These are phyloP conservation scores for Pangasianodon hypophthalmus DNA, from an alignment of 2,113 vertebrate genomes.

Conservation along the genomic window DNA sequence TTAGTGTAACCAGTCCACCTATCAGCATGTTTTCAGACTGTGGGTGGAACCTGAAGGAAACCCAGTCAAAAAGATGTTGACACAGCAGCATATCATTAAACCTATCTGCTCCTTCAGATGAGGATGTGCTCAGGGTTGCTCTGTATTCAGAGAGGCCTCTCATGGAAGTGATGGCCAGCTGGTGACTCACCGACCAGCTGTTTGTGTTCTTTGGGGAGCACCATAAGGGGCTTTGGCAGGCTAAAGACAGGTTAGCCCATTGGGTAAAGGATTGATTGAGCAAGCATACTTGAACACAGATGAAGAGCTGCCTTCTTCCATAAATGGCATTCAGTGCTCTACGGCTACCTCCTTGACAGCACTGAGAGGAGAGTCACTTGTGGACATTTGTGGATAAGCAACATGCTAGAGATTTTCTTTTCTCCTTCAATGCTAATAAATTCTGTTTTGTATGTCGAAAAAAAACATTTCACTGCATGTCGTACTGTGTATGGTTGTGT, in stretches of 20 bases:
- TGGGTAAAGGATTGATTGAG: not conserved
- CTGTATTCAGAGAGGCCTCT: not conserved
- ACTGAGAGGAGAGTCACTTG: not conserved
- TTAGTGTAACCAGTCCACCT: not conserved
- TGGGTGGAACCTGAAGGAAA: not conserved
- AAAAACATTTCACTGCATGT: not conserved
- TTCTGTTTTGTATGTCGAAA: not conserved
- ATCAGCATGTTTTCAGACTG: not conserved
- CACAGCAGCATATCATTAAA: not conserved
- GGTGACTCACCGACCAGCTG: conserved; percentile 11
- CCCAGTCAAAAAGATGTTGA: not conserved
- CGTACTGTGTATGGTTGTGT: not conserved
- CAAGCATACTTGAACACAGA: not conserved
- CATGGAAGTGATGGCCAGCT: not conserved
- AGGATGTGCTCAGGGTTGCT: not conserved
- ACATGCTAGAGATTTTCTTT: not conserved
- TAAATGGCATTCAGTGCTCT: not conserved
- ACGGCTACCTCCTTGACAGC: not conserved
- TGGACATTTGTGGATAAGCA: not conserved
- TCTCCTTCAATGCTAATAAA: not conserved
- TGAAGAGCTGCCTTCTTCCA: not conserved
- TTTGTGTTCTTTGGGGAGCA: conserved; percentile 6
- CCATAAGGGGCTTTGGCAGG: not conserved
- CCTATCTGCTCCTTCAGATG: not conserved
- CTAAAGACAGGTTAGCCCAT: not conserved